These are phyloP conservation scores for Ginglymostoma cirratum DNA, from an alignment of 2,113 vertebrate genomes.

Conservation along the genomic window DNA sequence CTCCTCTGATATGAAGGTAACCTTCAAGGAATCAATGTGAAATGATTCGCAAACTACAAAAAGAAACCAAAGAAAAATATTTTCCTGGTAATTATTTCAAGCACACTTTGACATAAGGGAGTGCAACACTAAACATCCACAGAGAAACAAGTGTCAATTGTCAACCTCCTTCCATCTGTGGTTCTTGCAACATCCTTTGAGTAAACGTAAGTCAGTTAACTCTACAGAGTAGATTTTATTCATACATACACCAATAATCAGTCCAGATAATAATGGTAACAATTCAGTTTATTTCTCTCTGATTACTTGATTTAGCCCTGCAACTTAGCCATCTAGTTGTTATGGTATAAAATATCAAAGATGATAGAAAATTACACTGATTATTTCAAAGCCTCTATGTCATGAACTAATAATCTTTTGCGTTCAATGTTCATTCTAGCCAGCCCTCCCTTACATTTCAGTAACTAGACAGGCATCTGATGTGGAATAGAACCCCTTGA, in stretches of 20 bases:
- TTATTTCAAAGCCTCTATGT: neutral
- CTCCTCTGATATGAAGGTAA: neutral
- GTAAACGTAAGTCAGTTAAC: neutral
- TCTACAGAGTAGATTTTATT: neutral
- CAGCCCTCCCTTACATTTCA: neutral
- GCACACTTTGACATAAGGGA: slow-evolving; percentile 2
- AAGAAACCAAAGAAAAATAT: neutral
- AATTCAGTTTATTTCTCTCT: neutral
- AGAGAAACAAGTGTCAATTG: neutral
- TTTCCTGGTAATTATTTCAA: slow-evolving; percentile 8
- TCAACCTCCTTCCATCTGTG: neutral
- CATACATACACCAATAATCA: neutral
- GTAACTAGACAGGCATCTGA: neutral
- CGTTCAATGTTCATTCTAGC: neutral
- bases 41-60: neutral
- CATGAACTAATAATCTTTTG: neutral
- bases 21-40: neutral
- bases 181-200: neutral
- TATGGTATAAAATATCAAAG: neutral
- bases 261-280: neutral
- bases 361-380: neutral
- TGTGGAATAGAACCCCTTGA: neutral
- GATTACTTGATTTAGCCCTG: neutral
- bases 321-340: neutral
- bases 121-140: neutral